Conservation (phyloP, 2,888 invertebrate genomes). For the Tetanocera ferruginea region DNA sequence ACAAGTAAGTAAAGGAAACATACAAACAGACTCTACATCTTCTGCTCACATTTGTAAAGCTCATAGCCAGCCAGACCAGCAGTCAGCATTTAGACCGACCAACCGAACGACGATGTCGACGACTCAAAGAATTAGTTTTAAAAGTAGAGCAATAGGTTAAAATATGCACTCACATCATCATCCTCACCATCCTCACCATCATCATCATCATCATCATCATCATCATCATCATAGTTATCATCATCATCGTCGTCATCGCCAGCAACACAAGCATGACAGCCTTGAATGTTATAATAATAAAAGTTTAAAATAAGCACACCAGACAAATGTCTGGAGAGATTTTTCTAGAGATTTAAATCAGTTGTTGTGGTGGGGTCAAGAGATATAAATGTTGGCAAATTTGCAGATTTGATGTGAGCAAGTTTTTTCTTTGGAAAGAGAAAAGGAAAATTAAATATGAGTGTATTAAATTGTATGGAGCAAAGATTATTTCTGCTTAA, state of each 20-base stretch:
- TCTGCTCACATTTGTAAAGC: background rate
- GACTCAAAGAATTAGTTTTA: conserved; percentile 28
- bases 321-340: background rate
- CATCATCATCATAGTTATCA: background rate
- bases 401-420: background rate
- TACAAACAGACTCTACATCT: background rate
- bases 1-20: background rate
- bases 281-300: conserved; percentile 24
- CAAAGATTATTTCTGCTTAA: background rate
- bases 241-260: background rate
- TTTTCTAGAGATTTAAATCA: background rate
- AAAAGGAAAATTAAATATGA: background rate
- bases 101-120: background rate
- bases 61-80: background rate
- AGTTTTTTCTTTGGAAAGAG: background rate
- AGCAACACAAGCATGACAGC: background rate
- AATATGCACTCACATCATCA: conserved; percentile 24
- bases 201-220: too few relatives aligned
- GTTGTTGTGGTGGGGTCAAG: background rate
- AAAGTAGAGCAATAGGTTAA: conserved; percentile 38
- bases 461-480: background rate
- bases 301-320: background rate
- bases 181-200: too few relatives aligned
- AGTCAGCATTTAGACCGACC: background rate
- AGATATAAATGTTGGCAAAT: background rate